Evolutionary conservation across 2,797 vertebrate genomes (phyloP).

Genomic region (Sarcoramphus papa): DNA sequence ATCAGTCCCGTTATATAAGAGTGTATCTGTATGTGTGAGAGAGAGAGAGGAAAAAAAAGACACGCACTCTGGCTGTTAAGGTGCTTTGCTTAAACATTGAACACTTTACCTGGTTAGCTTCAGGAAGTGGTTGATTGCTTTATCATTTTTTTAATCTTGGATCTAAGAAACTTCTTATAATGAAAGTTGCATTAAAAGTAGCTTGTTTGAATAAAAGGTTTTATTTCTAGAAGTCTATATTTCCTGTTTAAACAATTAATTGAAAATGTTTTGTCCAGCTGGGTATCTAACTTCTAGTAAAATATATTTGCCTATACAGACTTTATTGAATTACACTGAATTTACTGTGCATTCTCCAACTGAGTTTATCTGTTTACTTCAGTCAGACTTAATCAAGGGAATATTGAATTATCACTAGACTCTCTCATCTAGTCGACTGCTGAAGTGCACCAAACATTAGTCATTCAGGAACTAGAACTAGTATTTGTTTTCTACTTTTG

Average conservation of each 20-base stretch:
- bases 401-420: not conserved
- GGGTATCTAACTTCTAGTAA: not conserved
- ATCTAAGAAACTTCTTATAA: not conserved
- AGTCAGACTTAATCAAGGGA: not conserved
- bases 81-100: not conserved
- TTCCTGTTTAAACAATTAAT: not conserved
- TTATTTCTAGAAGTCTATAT: not conserved
- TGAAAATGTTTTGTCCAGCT: not conserved
- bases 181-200: not conserved
- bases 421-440: not conserved
- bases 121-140: not conserved
- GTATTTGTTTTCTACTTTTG: not conserved
- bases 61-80: rapidly evolving
- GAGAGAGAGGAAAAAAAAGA: not conserved
- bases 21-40: not conserved
- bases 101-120: not conserved
- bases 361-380: not conserved
- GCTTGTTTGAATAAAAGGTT: not conserved
- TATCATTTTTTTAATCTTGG: not conserved
- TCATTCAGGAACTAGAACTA: not conserved
- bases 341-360: not conserved
- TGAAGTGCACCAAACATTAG: not conserved
- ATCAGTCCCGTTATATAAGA: not conserved
- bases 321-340: not conserved
- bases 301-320: not conserved